These are phyloP conservation scores for Turnix velox DNA, from an alignment of 2,113 vertebrate species.

Conservation along the genomic window DNA sequence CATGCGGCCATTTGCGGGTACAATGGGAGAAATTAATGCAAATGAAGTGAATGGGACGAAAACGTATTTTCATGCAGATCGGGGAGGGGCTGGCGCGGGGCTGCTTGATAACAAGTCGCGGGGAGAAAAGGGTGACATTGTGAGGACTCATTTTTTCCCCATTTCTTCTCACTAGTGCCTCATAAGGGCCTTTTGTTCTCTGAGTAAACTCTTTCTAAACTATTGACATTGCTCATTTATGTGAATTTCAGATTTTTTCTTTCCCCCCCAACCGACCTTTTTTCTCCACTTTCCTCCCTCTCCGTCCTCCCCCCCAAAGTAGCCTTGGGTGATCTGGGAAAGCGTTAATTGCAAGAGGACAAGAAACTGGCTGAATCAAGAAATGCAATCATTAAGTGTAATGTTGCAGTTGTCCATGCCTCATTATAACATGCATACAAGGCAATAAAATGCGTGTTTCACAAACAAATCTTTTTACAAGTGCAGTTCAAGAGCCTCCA, in stretches of 20 bases:
- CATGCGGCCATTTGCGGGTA: slow-evolving; percentile 96
- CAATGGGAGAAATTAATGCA: slow-evolving; percentile 99
- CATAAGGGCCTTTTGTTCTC: slow-evolving; percentile 97
- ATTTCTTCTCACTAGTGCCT: slow-evolving; percentile 92
- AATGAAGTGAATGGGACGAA: slow-evolving; percentile 97
- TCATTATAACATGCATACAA: slow-evolving; percentile 88
- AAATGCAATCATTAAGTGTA: slow-evolving; percentile 90
- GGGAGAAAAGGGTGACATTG: slow-evolving; percentile 97
- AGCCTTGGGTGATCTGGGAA: slow-evolving; percentile 86
- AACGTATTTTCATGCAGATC: slow-evolving; percentile 99
- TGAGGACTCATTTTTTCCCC: slow-evolving; percentile 92
- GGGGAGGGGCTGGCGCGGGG: slow-evolving; percentile 88
- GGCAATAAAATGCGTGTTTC: slow-evolving; percentile 88
- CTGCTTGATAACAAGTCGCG: slow-evolving; percentile 99
- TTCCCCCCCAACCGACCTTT: not conserved
- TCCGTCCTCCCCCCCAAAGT: slow-evolving; percentile 13
- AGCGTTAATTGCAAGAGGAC: slow-evolving; percentile 91
- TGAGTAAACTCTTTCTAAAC: slow-evolving; percentile 98
- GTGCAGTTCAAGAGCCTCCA: slow-evolving; percentile 82
- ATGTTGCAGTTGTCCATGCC: slow-evolving; percentile 90
- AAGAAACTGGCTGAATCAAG: slow-evolving; percentile 78
- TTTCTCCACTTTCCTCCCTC: no score
- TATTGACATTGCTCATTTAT: slow-evolving; percentile 99
- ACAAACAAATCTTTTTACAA: slow-evolving; percentile 90
- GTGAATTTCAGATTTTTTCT: slow-evolving; percentile 86